phyloP scores from a whole-genome alignment of 2,888 invertebrate species.

The Epicampocera succincta region DNA sequence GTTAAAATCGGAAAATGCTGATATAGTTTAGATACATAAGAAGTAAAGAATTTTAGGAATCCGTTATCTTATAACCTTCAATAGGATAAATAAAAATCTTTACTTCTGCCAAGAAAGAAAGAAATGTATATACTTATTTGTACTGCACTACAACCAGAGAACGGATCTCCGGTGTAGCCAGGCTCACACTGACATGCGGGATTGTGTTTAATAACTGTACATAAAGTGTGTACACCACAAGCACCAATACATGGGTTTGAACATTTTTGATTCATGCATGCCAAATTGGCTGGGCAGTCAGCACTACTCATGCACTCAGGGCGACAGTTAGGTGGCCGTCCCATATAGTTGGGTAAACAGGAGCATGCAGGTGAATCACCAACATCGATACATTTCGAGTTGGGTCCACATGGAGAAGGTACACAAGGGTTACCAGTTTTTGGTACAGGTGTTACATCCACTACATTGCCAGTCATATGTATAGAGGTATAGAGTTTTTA shows the following conservation, averaged over 20 bases:
- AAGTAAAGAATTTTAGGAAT: constrained; percentile 31
- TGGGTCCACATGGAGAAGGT: constrained; percentile 92
- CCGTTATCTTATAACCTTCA: not conserved
- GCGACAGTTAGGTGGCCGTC: constrained; percentile 92
- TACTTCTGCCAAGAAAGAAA: constrained; percentile 4
- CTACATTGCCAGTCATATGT: constrained; percentile 72
- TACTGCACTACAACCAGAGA: constrained; percentile 86
- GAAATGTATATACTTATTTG: constrained; percentile 81
- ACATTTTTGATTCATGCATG: constrained; percentile 90
- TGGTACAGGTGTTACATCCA: constrained; percentile 81
- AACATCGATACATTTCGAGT: constrained; percentile 89
- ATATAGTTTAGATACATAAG: not conserved
- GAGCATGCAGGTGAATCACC: constrained; percentile 91
- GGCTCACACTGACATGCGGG: constrained; percentile 89
- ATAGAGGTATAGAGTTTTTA: constrained; percentile 70
- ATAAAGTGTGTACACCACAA: constrained; percentile 88
- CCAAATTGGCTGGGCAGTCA: constrained; percentile 88
- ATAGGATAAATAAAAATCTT: constrained; percentile 19
- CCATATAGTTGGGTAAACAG: constrained; percentile 89
- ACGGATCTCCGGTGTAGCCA: constrained; percentile 90
- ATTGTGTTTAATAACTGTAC: constrained; percentile 89
- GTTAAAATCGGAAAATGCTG: not conserved
- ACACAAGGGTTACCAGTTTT: constrained; percentile 89
- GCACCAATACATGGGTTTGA: constrained; percentile 90
- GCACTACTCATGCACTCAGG: constrained; percentile 88